A percentile compares a stretch with the other conserved stretches of the same genome.
Conservation (phyloP, 2,888 invertebrate genomes). For the Arctia plantaginis region DNA sequence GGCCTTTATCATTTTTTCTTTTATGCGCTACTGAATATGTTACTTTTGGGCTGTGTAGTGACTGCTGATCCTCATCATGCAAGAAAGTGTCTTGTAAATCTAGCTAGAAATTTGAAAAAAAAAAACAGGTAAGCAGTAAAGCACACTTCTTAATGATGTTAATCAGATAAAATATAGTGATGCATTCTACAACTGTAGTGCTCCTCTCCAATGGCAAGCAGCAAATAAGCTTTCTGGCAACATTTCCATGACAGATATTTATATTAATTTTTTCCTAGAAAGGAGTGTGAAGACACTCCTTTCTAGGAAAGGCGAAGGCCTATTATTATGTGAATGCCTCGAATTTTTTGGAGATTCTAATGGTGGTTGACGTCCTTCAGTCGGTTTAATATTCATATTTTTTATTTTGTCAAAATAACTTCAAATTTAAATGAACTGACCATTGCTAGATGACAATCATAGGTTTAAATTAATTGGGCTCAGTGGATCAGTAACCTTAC, state of each 20-base stretch:
- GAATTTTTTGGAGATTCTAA: neutral
- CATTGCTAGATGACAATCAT: too few relatives aligned
- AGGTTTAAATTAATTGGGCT: too few relatives aligned
- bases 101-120: slow-evolving; percentile 53
- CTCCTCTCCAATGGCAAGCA: neutral
- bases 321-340: neutral
- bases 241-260: too few relatives aligned
- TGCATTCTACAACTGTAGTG: neutral
- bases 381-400: too few relatives aligned
- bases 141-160: neutral
- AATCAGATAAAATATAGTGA: neutral
- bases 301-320: too few relatives aligned
- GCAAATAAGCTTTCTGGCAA: neutral
- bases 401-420: too few relatives aligned
- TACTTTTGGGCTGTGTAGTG: slow-evolving; percentile 63
- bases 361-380: too few relatives aligned
- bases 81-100: slow-evolving; percentile 70
- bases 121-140: neutral
- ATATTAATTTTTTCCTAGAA: too few relatives aligned
- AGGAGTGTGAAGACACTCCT: too few relatives aligned
- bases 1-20: slow-evolving; percentile 69
- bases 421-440: too few relatives aligned
- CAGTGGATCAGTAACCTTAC: too few relatives aligned
- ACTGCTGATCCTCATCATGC: slow-evolving; percentile 69
- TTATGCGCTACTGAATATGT: slow-evolving; percentile 59